phyloP scores from a whole-genome alignment of 2,113 vertebrate species.

The Ameiurus melas region DNA sequence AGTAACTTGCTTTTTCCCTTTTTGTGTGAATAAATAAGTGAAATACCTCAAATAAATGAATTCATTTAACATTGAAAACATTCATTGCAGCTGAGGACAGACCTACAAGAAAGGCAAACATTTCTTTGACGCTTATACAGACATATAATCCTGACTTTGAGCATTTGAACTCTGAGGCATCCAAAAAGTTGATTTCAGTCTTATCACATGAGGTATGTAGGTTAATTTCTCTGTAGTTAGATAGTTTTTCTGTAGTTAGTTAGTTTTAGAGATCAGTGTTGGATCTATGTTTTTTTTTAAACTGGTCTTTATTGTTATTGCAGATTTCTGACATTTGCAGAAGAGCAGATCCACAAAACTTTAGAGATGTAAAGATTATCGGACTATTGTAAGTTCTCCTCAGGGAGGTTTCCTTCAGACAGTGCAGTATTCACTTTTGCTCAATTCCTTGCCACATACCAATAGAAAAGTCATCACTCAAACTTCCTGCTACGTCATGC shows the following conservation, averaged over 20 bases:
- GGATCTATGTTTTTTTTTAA: background rate
- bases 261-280: background rate
- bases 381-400: slow-evolving; percentile 58
- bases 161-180: slow-evolving; percentile 49
- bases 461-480: background rate
- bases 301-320: slow-evolving; percentile 18
- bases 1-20: background rate
- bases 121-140: slow-evolving; percentile 58
- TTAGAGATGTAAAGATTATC: slow-evolving; percentile 54
- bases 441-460: background rate
- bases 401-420: background rate
- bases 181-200: slow-evolving; percentile 43
- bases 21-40: background rate
- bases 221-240: background rate
- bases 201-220: slow-evolving; percentile 59
- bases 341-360: slow-evolving; percentile 56
- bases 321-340: slow-evolving; percentile 62
- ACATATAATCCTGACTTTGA: slow-evolving; percentile 42
- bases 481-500: background rate
- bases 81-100: slow-evolving; percentile 48
- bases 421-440: background rate
- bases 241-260: background rate
- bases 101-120: slow-evolving; percentile 60
- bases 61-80: background rate
- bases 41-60: background rate